These are phyloP conservation scores for Zingel zingel DNA, from an alignment of 2,113 vertebrate genomes.

Conservation along the genomic window DNA sequence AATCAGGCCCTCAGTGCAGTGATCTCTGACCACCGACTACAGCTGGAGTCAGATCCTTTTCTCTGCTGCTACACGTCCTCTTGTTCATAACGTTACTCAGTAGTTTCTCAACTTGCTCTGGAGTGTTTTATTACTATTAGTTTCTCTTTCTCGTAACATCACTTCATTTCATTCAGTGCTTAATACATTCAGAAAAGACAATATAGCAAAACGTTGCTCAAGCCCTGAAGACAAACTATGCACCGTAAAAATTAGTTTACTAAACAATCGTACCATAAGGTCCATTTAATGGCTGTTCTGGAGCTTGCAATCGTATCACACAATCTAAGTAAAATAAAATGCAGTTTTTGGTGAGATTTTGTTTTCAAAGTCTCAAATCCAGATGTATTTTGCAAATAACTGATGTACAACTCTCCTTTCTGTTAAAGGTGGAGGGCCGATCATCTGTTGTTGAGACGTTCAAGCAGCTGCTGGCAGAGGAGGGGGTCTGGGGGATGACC, in stretches of 20 bases:
- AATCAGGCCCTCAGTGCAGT: background rate
- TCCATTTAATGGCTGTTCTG: background rate
- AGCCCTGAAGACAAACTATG: background rate
- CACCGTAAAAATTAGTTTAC: background rate
- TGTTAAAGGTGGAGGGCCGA: conserved; percentile 92
- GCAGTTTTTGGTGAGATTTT: background rate
- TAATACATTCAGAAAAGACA: background rate
- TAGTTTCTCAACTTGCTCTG: background rate
- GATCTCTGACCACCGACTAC: background rate
- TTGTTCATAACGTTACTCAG: background rate
- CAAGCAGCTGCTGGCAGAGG: conserved; percentile 92
- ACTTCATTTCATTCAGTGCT: background rate
- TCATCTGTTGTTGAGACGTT: conserved; percentile 92
- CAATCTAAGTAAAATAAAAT: background rate
- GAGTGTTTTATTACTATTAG: background rate
- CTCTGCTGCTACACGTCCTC: conserved; percentile 1
- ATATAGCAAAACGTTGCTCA: too few species aligned
- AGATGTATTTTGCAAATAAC: background rate
- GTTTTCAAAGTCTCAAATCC: background rate
- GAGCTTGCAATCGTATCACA: background rate
- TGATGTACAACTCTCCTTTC: background rate
- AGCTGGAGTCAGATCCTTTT: conserved; percentile 5
- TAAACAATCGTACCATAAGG: background rate
- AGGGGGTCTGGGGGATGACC: conserved; percentile 91
- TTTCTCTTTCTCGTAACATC: background rate